These are phyloP conservation scores for Mormoops blainvillei DNA, from an alignment of 2,113 vertebrate species.

Conservation along the genomic window DNA sequence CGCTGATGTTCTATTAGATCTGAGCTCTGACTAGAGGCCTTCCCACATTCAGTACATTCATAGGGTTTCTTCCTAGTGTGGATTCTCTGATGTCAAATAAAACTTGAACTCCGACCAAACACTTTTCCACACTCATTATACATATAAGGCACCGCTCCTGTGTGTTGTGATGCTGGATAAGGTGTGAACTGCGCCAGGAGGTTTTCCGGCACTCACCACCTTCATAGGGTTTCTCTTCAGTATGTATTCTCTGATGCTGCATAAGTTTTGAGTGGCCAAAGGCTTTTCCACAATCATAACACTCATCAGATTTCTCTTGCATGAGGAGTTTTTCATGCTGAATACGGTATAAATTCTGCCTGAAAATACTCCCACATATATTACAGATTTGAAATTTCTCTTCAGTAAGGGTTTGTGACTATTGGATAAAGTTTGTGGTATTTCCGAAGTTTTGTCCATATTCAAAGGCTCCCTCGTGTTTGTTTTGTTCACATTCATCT, in stretches of 20 bases:
- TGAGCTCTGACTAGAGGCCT: slow-evolving; percentile 25
- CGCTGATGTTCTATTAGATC: slow-evolving; percentile 3
- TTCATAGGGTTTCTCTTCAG: slow-evolving; percentile 49
- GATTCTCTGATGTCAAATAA: slow-evolving; percentile 43
- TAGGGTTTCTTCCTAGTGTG: slow-evolving; percentile 45
- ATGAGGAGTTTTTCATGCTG: not conserved
- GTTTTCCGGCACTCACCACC: slow-evolving; percentile 58
- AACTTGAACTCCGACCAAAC: slow-evolving; percentile 47
- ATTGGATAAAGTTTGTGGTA: not conserved
- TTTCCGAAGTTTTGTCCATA: not conserved
- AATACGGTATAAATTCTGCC: not conserved
- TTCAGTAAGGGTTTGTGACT: not conserved
- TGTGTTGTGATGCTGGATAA: slow-evolving; percentile 53
- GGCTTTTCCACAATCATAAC: slow-evolving; percentile 42
- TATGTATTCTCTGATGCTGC: slow-evolving; percentile 4
- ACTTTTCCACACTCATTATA: slow-evolving; percentile 55
- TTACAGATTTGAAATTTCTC: slow-evolving; percentile 13
- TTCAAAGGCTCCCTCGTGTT: not conserved
- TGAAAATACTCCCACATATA: not conserved
- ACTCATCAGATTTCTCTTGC: not conserved
- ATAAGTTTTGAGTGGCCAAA: slow-evolving; percentile 38
- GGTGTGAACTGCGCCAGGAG: slow-evolving; percentile 37
- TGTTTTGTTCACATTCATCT: not conserved
- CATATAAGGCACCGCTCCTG: slow-evolving; percentile 53
- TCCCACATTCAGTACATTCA: slow-evolving; percentile 35